phyloP scores from a whole-genome alignment of 2,797 vertebrate genomes.

The Taeniopygia guttata region DNA sequence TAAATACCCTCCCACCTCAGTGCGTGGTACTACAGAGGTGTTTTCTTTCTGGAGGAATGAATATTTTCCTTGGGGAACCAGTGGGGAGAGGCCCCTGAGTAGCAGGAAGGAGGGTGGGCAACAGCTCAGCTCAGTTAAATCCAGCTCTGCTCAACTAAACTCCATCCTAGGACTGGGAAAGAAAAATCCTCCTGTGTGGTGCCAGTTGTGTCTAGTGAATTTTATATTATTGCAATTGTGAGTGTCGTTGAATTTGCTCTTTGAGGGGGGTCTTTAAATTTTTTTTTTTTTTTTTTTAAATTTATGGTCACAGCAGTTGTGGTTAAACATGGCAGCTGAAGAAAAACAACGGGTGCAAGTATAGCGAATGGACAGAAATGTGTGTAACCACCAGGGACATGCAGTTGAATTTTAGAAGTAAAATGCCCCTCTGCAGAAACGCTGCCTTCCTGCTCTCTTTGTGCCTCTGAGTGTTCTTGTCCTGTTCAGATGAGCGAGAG shows the following conservation, averaged over 20 bases:
- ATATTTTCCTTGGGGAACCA: background rate
- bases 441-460: background rate
- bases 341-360: background rate
- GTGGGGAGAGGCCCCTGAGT: background rate
- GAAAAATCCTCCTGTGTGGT: background rate
- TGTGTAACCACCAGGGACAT: background rate
- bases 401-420: background rate
- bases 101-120: background rate
- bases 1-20: background rate
- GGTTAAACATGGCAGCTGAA: background rate
- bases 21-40: background rate
- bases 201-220: background rate
- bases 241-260: background rate
- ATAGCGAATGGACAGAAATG: background rate
- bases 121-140: background rate
- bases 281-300: background rate
- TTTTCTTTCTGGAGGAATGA: background rate
- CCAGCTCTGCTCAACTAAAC: background rate
- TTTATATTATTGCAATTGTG: background rate
- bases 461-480: background rate
- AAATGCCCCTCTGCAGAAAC: background rate
- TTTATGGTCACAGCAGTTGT: background rate
- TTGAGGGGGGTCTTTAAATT: background rate
- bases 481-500: background rate
- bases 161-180: background rate